Conservation (phyloP, 2,113 vertebrate genomes). For the Equus przewalskii region DNA sequence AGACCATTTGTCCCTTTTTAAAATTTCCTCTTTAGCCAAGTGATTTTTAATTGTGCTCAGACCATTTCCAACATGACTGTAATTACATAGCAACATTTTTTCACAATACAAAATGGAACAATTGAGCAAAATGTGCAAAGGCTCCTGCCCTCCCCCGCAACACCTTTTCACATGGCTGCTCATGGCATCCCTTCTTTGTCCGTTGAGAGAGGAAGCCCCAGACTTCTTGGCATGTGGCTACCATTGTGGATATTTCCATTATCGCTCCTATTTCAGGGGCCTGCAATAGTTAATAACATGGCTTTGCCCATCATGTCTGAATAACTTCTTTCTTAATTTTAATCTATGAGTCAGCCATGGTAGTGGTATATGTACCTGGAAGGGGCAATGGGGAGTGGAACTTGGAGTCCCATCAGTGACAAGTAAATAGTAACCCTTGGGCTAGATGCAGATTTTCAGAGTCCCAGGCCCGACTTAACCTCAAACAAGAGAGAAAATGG, state of each 20-base stretch:
- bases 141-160: neutral
- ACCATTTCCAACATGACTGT: neutral
- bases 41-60: neutral
- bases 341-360: neutral
- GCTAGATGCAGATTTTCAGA: neutral
- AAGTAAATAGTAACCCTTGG: neutral
- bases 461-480: neutral
- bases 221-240: neutral
- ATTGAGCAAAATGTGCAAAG: neutral
- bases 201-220: neutral
- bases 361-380: neutral
- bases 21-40: neutral
- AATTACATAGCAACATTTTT: neutral
- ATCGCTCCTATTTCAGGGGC: neutral
- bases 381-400: too few relatives aligned
- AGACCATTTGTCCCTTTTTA: neutral
- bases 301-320: neutral
- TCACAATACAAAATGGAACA: neutral
- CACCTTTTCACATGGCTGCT: neutral
- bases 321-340: neutral
- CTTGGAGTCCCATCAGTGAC: neutral
- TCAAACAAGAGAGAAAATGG: neutral
- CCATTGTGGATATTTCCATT: neutral
- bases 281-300: neutral
- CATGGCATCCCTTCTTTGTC: fast-evolving